Base-by-base conservation (phyloP, 2,113 vertebrate genomes). In the Cyanoliseus patagonus region DNA sequence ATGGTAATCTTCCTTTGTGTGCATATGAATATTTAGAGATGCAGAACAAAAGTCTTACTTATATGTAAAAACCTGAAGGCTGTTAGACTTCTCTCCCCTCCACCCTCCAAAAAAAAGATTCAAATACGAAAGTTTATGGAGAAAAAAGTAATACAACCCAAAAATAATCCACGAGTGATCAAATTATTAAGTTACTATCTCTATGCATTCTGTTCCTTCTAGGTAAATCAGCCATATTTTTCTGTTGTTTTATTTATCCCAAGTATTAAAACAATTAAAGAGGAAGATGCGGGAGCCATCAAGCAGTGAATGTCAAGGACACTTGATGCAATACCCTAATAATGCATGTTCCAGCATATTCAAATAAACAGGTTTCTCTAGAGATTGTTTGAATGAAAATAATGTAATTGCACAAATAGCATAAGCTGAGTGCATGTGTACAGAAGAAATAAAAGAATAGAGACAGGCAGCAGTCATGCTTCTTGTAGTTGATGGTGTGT, bases 361-460 rank as follows among this genome's bases (percentile, higher is more conserved):
- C 82, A 95, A 94, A 84, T 91, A 95, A 97, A 95, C 75, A 94
- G 35, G 68, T 83, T 93, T 79, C 92, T 96, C 91, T 83, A 78
- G 94, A 96, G 91, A 95, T 74, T 83, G 86, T 96, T 94, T 97
- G 93, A 94, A 95, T 94, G 85, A 96, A 96, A 97, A 96, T 92
- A 96, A 97, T 69, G 55, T 96, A 97, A 97, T 97, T 94, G 82
- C 93, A 96, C 93, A 96, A 96, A 95, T 39, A 92, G 84, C 73
- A 62, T 62, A 86, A 96, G 37, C 73, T 70, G 47, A 57, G 61
- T 13, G 76, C 78, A 42, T 20, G 33, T 92, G 57, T 67, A 78
- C 39, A 84, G 76, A 80, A 76, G 49, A 77, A 92, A 82, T 55
- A 88, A 83, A 83, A 82, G 31, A 49, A 82, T 27, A 74, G 78